phyloP scores from a whole-genome alignment of 2,113 vertebrate genomes.

The Collichthys lucidus region DNA sequence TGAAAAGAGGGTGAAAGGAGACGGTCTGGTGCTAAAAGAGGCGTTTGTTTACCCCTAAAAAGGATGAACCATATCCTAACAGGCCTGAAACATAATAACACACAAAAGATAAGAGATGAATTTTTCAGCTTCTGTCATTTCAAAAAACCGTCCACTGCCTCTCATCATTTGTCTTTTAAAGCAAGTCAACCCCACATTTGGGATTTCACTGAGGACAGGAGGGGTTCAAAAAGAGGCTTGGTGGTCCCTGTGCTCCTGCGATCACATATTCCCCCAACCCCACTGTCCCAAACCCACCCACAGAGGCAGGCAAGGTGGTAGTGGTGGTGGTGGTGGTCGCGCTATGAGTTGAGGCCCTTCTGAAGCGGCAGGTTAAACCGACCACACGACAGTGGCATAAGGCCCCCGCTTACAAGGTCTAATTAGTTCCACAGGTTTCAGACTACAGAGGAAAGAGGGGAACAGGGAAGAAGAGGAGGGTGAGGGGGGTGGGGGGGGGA shows the following conservation, averaged over 20 bases:
- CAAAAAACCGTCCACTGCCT: neutral
- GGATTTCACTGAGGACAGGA: constrained; percentile 42
- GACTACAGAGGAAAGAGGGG: constrained; percentile 62
- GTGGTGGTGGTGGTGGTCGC: constrained; percentile 66
- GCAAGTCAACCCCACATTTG: constrained; percentile 27
- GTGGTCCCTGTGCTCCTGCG: constrained; percentile 70
- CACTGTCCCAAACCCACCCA: constrained; percentile 75
- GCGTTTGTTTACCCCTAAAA: constrained; percentile 66
- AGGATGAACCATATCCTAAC: constrained; percentile 60
- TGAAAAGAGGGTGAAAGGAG: constrained; percentile 75
- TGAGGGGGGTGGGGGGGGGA: neutral
- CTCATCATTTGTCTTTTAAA: constrained; percentile 21
- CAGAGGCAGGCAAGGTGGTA: constrained; percentile 62
- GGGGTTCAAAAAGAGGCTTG: constrained; percentile 61
- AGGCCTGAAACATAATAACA: constrained; percentile 31
- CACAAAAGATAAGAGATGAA: constrained; percentile 2
- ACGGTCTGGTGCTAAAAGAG: constrained; percentile 69
- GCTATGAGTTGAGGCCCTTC: constrained; percentile 65
- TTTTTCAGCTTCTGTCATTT: neutral
- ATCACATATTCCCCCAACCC: constrained; percentile 45
- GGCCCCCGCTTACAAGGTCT: constrained; percentile 70
- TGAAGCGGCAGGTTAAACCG: constrained; percentile 76
- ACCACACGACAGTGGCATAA: constrained; percentile 78
- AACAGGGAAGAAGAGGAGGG: neutral
- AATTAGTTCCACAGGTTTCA: constrained; percentile 85